Conservation (phyloP, 2,797 vertebrate genomes). For the Lagocephalus sceleratus region DNA sequence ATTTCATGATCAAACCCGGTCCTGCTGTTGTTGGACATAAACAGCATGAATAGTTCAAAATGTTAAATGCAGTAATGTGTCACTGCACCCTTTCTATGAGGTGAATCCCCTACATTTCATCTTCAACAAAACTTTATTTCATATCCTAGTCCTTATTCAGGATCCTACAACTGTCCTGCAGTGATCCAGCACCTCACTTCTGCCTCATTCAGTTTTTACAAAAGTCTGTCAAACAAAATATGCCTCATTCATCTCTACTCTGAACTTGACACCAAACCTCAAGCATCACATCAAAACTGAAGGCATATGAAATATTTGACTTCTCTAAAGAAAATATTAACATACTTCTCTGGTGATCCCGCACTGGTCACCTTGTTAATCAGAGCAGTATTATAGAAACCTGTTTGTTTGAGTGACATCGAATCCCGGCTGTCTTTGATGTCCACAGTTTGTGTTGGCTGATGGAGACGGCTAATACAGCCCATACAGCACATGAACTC, state of each 20-base stretch:
- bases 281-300: conserved; percentile 60
- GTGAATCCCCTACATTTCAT: conserved; percentile 18
- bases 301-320: conserved; percentile 69
- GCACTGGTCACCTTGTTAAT: conserved; percentile 43
- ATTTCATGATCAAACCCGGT: not conserved
- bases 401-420: conserved; percentile 52
- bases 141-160: conserved; percentile 13
- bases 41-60: not conserved
- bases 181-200: conserved; percentile 20
- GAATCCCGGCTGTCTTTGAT: conserved; percentile 52
- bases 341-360: conserved; percentile 71
- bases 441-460: conserved; percentile 41
- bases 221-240: conserved; percentile 46
- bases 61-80: not conserved
- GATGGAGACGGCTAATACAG: conserved; percentile 50
- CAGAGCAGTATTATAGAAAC: conserved; percentile 36
- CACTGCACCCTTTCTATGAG: not conserved
- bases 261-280: conserved; percentile 53
- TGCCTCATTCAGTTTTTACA: conserved; percentile 25
- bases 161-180: too few relatives aligned
- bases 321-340: conserved; percentile 74
- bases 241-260: conserved; percentile 55
- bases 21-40: not conserved
- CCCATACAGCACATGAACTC: conserved; percentile 49
- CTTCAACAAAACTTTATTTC: conserved; percentile 2